Evolutionary conservation across 2,888 invertebrate genomes (phyloP).

Genomic region (Pteria penguin): DNA sequence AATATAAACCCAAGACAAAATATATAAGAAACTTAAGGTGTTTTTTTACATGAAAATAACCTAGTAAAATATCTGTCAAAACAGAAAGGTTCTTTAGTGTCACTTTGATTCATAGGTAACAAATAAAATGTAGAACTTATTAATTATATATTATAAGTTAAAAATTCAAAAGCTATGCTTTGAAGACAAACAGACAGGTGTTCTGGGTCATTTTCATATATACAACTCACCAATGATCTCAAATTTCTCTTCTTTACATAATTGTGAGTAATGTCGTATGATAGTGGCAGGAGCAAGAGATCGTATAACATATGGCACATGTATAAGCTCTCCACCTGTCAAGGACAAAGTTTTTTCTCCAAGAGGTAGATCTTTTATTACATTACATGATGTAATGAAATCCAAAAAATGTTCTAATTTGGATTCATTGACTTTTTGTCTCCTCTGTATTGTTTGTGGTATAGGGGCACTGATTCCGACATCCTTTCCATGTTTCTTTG

Average conservation of each 20-base stretch:
- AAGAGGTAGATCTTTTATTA: slow-evolving; percentile 26
- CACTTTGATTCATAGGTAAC: too few relatives aligned
- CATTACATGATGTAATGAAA: slow-evolving; percentile 18
- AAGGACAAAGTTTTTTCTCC: slow-evolving; percentile 16
- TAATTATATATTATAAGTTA: too few relatives aligned
- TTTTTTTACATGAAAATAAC: too few relatives aligned
- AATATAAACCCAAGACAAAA: too few relatives aligned
- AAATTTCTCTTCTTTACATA: slow-evolving; percentile 8
- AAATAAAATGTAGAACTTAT: too few relatives aligned
- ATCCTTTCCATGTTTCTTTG: slow-evolving; percentile 16
- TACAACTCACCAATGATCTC: neutral
- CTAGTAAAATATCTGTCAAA: too few relatives aligned
- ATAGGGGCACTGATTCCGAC: slow-evolving; percentile 6
- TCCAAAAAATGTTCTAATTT: slow-evolving; percentile 18
- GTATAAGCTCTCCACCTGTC: slow-evolving; percentile 12
- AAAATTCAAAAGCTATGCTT: too few relatives aligned
- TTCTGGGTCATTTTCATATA: too few relatives aligned
- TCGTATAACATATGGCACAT: slow-evolving; percentile 17
- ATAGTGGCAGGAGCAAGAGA: slow-evolving; percentile 26
- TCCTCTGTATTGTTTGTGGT: neutral
- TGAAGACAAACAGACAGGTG: too few relatives aligned
- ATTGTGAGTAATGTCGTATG: slow-evolving; percentile 9
- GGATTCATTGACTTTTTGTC: neutral
- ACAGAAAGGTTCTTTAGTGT: too few relatives aligned
- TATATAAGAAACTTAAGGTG: too few relatives aligned